Conservation (phyloP, 2,888 invertebrate genomes). For the Rotaria socialis region DNA sequence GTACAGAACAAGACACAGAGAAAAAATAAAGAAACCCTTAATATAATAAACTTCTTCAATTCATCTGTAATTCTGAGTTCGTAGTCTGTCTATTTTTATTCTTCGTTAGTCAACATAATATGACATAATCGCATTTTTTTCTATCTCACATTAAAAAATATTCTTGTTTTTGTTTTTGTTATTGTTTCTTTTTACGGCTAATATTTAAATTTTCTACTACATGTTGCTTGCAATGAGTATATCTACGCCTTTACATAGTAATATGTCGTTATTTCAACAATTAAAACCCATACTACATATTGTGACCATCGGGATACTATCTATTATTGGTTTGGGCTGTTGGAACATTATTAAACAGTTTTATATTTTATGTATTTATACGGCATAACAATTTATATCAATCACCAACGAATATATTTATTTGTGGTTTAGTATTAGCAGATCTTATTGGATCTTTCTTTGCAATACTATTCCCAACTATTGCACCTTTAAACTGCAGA, state of each 20-base stretch:
- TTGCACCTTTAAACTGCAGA: neutral
- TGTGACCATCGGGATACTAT: neutral
- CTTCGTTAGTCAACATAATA: too few relatives aligned
- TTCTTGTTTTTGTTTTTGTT: too few relatives aligned
- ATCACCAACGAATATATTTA: constrained; percentile 7
- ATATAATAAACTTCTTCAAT: too few relatives aligned
- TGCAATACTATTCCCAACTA: neutral
- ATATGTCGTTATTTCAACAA: neutral
- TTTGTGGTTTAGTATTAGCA: neutral
- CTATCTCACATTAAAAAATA: too few relatives aligned
- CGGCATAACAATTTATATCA: neutral
- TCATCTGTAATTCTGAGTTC: too few relatives aligned
- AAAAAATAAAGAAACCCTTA: too few relatives aligned
- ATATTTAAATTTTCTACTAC: too few relatives aligned
- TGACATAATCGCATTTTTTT: too few relatives aligned
- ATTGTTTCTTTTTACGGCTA: too few relatives aligned
- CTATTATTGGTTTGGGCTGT: neutral
- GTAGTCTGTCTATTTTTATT: too few relatives aligned
- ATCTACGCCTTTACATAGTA: neutral
- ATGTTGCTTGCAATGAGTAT: too few relatives aligned
- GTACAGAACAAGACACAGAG: too few relatives aligned
- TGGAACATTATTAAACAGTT: neutral
- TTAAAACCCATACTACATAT: neutral
- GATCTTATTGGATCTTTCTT: neutral
- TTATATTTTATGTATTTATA: neutral